Base-by-base conservation (phyloP, 2,113 vertebrate genomes). In the Pterocles gutturalis region DNA sequence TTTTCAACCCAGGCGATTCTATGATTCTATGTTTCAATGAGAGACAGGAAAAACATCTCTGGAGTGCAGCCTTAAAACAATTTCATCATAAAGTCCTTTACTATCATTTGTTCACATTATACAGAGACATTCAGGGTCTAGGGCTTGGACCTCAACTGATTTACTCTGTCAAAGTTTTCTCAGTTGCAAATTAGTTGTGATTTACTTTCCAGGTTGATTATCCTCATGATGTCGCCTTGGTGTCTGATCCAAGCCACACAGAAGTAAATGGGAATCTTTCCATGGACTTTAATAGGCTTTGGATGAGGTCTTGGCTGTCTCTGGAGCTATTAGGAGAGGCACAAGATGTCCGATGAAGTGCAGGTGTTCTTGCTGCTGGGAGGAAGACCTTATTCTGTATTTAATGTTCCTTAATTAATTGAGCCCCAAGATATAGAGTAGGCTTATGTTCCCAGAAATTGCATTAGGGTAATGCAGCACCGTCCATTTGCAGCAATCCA, bases 391-490 rank as follows among this genome's bases (percentile, higher is more conserved):
- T 87, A 49, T 45, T 53, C 91, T 97, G 90, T 96, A 95, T 92
- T 94, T 95, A 97, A 92, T 79, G 57, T 57, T 95, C 65, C 53
- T 92, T 95, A 97, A 97, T 97, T 97, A 97, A 97, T 96, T 92
- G 95, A 91, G 57, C 94, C 90, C 90, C 16, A 1, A 91, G 89
- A 90, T 57, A 78, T 11, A 43, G 33, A 87, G 55, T 65, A 90
- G 95, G 83, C 85, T 90, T 92, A 18, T n/a, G 79, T 94, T 97
- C 94, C 95, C 90, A 93, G 94, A 96, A 97, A 95, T 48, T 92
- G 90, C 91, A 87, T 95, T 93, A 95, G 80, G 83, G 53, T 79
- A 96, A 95, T 73, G 36, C 65, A 87, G 69, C 89, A 92, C 86
- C 95, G 89, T 93, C 80, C 64, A 84, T 92, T 92, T 92, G 80